Evolutionary conservation across 2,888 invertebrate genomes (phyloP).

Genomic region (Scrobipalpa atriplicella): DNA sequence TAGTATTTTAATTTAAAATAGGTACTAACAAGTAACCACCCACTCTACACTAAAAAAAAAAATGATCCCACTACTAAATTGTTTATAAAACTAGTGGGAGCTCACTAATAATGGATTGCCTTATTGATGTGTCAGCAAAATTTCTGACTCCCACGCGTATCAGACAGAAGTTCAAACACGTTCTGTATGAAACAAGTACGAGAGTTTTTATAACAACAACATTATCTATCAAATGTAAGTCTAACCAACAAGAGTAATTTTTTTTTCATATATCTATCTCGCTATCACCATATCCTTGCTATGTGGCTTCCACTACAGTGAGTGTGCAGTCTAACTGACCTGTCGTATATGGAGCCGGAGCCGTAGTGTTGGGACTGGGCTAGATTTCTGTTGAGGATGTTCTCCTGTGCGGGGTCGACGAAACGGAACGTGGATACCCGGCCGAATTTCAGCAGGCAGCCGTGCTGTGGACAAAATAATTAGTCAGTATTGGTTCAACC

Average conservation of each 20-base stretch:
- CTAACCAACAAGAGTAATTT: too few relatives aligned
- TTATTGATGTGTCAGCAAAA: too few relatives aligned
- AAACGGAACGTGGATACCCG: slow-evolving; percentile 93
- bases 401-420: slow-evolving; percentile 92
- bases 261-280: not conserved
- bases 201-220: too few relatives aligned
- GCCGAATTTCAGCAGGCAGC: slow-evolving; percentile 92
- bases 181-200: too few relatives aligned
- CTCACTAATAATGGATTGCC: too few relatives aligned
- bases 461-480: slow-evolving; percentile 83
- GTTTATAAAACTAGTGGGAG: too few relatives aligned
- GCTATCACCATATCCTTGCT: not conserved
- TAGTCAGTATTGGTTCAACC: not conserved
- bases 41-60: too few relatives aligned
- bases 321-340: slow-evolving; percentile 78
- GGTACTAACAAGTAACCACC: too few relatives aligned
- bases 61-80: too few relatives aligned
- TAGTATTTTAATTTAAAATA: not conserved
- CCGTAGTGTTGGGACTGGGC: slow-evolving; percentile 88
- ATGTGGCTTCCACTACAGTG: slow-evolving; percentile 13
- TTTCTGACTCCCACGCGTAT: too few relatives aligned
- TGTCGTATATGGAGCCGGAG: slow-evolving; percentile 91
- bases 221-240: too few relatives aligned
- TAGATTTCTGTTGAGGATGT: slow-evolving; percentile 88
- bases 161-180: too few relatives aligned